Percentiles rank a stretch among this genome's conserved stretches.
Evolutionary conservation across 2,113 vertebrate genomes (phyloP).

Genomic region (Serilophus lunatus): DNA sequence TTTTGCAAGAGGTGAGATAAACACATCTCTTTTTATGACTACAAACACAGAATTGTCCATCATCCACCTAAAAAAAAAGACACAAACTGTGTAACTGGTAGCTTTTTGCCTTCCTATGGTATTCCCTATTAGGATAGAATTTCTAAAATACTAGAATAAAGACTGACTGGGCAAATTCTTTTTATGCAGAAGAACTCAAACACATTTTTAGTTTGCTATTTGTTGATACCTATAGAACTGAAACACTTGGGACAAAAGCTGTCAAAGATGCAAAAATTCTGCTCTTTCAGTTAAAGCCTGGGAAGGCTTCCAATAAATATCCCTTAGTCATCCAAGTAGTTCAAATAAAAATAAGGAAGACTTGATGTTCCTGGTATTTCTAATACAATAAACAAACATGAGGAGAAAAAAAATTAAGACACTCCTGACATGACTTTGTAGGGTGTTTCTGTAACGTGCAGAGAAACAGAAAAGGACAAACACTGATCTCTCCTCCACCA

Average conservation of each 20-base stretch:
- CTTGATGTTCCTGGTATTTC: conserved; percentile 36
- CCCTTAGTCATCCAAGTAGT: conserved; percentile 44
- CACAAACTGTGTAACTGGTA: background rate
- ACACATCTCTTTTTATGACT: background rate
- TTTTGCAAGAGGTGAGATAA: background rate
- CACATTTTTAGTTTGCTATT: background rate
- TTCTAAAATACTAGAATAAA: background rate
- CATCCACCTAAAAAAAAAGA: background rate
- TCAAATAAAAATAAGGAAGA: conserved; percentile 36
- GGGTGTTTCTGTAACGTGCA: background rate
- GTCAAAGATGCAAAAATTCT: conserved; percentile 31
- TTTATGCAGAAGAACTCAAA: background rate
- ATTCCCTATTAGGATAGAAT: background rate
- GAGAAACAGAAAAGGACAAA: background rate
- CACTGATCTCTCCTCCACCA: background rate
- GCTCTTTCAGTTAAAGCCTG: conserved; percentile 21
- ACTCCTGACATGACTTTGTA: background rate
- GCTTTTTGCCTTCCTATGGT: background rate
- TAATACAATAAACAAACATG: conserved; percentile 33
- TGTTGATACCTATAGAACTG: conserved; percentile 30
- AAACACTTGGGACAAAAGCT: conserved; percentile 28
- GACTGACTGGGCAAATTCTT: background rate
- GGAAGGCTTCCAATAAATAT: conserved; percentile 52
- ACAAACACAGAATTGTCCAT: background rate
- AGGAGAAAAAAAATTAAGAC: background rate